These are phyloP conservation scores for Acanthosoma haemorrhoidale DNA, from an alignment of 2,888 invertebrate species.

Conservation along the genomic window DNA sequence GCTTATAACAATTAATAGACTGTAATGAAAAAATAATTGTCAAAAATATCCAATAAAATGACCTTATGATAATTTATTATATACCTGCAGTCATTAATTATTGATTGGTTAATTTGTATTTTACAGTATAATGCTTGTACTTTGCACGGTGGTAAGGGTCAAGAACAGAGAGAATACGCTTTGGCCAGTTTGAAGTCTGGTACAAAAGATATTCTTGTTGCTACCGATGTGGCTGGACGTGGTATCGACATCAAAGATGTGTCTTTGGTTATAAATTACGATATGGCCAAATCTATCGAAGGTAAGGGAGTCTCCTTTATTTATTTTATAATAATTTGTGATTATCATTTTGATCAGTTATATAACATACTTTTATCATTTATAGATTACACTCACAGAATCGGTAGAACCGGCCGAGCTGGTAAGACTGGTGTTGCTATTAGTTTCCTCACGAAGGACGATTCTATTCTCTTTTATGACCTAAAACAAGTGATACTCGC, in stretches of 20 bases:
- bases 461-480: constrained; percentile 91
- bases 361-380: constrained; percentile 11
- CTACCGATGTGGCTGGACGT: constrained; percentile 98
- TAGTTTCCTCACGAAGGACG: constrained; percentile 95
- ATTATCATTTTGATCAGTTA: neutral
- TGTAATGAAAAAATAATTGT: no score
- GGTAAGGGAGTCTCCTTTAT: constrained; percentile 48
- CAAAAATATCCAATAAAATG: no score
- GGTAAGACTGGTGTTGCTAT: constrained; percentile 96
- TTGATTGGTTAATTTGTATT: no score
- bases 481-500: constrained; percentile 83
- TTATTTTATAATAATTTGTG: neutral
- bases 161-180: constrained; percentile 98
- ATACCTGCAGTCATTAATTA: no score
- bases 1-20: no score
- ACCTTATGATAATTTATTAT: no score
- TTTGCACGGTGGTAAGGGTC: constrained; percentile 98
- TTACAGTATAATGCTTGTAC: constrained; percentile 86
- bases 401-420: constrained; percentile 97
- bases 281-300: constrained; percentile 99
- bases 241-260: constrained; percentile 99
- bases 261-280: constrained; percentile 97
- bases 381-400: constrained; percentile 90
- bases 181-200: constrained; percentile 93
- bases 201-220: constrained; percentile 94